A percentile compares a stretch with the other conserved stretches of the same genome.
Conservation (phyloP, 2,888 invertebrate genomes). For the Pantelozetes paolii region DNA sequence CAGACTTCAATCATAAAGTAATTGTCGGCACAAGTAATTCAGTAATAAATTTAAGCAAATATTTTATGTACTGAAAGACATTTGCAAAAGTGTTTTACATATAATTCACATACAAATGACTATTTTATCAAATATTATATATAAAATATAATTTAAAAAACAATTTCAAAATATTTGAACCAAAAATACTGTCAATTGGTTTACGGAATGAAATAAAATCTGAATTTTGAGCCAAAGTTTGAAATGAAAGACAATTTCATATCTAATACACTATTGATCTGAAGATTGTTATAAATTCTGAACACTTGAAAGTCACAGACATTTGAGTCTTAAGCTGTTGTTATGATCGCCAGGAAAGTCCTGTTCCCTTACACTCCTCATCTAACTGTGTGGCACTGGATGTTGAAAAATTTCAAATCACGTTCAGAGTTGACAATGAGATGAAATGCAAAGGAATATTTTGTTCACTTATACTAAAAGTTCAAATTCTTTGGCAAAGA, state of each 20-base stretch:
- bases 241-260: no score
- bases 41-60: no score
- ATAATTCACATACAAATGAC: no score
- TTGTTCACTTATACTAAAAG: not conserved
- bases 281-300: not conserved
- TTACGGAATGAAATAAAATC: not conserved
- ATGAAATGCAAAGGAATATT: not conserved
- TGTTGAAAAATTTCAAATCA: conserved; percentile 12
- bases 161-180: no score
- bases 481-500: not conserved
- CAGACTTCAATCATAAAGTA: no score
- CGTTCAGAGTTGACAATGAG: conserved; percentile 19
- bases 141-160: no score
- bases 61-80: not conserved
- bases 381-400: not conserved
- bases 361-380: not conserved
- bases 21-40: no score
- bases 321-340: not conserved
- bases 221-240: not conserved
- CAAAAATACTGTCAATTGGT: no score
- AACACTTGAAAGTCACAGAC: no score
- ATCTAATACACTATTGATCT: no score
- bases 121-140: no score
- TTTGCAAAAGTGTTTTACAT: not conserved
- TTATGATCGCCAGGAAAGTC: no score